Percentiles rank a stretch among this genome's conserved stretches.
Evolutionary conservation across 92 coral and sea anemone species (phyloP).

Genomic region (Parazoanthus swiftii): DNA sequence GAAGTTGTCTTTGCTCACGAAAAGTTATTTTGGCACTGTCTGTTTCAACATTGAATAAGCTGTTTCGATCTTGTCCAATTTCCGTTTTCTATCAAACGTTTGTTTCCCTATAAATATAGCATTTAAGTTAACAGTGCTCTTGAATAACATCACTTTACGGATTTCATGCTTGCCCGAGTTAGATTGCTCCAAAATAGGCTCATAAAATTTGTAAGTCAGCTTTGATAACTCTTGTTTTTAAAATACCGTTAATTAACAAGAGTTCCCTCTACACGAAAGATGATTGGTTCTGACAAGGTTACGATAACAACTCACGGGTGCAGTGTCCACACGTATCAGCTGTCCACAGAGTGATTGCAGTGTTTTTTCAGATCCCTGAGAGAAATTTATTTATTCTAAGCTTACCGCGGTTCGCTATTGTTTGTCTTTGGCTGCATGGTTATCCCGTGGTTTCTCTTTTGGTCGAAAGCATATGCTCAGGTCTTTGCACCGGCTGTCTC

Average conservation of each 20-base stretch:
- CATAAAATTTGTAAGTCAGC: not conserved
- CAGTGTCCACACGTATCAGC: not conserved
- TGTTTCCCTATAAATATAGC: not conserved
- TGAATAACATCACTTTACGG: not conserved
- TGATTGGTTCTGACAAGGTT: not conserved
- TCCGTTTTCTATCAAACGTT: slow-evolving; percentile 17
- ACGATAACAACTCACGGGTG: not conserved
- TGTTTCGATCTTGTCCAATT: not conserved
- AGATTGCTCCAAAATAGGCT: not conserved
- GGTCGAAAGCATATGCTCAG: not conserved
- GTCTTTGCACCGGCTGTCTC: not conserved
- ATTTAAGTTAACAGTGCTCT: not conserved
- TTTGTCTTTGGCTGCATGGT: slow-evolving; percentile 23
- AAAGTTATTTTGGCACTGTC: slow-evolving; percentile 16
- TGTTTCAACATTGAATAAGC: slow-evolving; percentile 22
- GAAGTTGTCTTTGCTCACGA: slow-evolving; percentile 23
- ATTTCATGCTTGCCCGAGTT: slow-evolving; percentile 1
- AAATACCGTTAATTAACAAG: not conserved
- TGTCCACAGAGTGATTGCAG: not conserved
- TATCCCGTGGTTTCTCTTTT: slow-evolving; percentile 30
- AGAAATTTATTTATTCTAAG: slow-evolving; percentile 22
- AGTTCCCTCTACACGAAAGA: slow-evolving; percentile 2
- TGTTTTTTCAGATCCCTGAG: not conserved
- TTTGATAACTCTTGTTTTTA: not conserved
- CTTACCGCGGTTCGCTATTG: not conserved